Evolutionary conservation across 2,888 invertebrate species (phyloP).

Genomic region (Cylloceria caligata): DNA sequence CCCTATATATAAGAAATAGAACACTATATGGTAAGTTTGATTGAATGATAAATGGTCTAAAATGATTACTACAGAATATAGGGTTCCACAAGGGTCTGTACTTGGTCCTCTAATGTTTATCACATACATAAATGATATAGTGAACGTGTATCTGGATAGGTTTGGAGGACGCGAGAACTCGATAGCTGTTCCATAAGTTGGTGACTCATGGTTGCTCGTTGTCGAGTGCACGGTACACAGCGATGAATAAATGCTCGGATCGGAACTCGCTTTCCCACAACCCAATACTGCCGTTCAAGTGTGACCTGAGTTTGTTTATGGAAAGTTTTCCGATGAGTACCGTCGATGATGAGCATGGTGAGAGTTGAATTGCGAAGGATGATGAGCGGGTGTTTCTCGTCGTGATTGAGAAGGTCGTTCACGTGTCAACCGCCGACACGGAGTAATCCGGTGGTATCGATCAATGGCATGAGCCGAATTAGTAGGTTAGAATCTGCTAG

Average conservation of each 20-base stretch:
- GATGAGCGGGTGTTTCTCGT: conserved; percentile 9
- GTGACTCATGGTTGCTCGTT: conserved; percentile 31
- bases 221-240: conserved; percentile 63
- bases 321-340: not conserved
- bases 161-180: conserved; percentile 65
- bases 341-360: not conserved
- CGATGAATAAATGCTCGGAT: conserved; percentile 27
- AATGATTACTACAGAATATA: too few species aligned
- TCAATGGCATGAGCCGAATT: conserved; percentile 40
- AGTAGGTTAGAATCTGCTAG: too few species aligned
- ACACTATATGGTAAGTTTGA: too few species aligned
- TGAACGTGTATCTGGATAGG: too few species aligned
- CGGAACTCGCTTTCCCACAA: conserved; percentile 41
- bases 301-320: conserved; percentile 63
- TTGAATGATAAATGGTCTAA: too few species aligned
- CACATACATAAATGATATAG: too few species aligned
- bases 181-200: conserved; percentile 76
- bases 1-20: too few species aligned
- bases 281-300: conserved; percentile 60
- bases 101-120: too few species aligned
- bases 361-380: too few species aligned
- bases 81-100: too few species aligned
- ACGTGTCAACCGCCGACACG: conserved; percentile 58
- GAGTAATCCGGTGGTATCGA: conserved; percentile 45
- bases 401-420: conserved; percentile 34